Conservation (phyloP, 2,888 invertebrate species). For the Himalopsyche tibetana region DNA sequence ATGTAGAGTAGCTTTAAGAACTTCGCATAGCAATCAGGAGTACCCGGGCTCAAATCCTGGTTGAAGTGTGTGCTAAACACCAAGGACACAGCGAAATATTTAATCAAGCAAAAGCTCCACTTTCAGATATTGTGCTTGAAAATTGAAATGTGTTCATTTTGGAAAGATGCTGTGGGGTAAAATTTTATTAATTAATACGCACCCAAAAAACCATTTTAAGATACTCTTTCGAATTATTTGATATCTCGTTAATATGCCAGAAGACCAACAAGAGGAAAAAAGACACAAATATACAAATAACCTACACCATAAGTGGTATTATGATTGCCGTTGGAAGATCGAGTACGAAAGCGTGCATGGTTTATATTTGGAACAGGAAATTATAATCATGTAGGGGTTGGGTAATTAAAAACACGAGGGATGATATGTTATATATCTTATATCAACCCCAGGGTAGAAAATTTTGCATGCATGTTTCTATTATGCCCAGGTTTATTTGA, state of each 20-base stretch:
- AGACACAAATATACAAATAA: not conserved
- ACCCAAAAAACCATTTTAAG: not conserved
- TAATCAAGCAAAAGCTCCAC: no score
- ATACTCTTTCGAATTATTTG: not conserved
- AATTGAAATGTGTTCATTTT: not conserved
- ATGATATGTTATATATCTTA: slow-evolving; percentile 27
- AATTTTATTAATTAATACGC: not conserved
- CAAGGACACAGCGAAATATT: no score
- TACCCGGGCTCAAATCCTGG: no score
- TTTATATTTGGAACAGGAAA: slow-evolving; percentile 77
- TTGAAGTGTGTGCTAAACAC: no score
- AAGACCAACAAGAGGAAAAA: not conserved
- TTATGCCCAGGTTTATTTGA: no score
- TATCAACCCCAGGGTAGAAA: not conserved
- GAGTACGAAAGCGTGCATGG: slow-evolving; percentile 52
- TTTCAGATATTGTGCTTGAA: not conserved
- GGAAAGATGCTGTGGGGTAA: not conserved
- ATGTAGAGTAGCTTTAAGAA: no score
- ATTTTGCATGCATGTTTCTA: not conserved
- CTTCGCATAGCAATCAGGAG: no score
- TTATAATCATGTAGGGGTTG: slow-evolving; percentile 71
- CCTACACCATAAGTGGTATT: not conserved
- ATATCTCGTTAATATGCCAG: not conserved
- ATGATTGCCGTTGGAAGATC: not conserved
- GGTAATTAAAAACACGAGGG: not conserved